These are phyloP conservation scores for Ramphastos sulfuratus DNA, from an alignment of 2,113 vertebrate species.

Conservation along the genomic window DNA sequence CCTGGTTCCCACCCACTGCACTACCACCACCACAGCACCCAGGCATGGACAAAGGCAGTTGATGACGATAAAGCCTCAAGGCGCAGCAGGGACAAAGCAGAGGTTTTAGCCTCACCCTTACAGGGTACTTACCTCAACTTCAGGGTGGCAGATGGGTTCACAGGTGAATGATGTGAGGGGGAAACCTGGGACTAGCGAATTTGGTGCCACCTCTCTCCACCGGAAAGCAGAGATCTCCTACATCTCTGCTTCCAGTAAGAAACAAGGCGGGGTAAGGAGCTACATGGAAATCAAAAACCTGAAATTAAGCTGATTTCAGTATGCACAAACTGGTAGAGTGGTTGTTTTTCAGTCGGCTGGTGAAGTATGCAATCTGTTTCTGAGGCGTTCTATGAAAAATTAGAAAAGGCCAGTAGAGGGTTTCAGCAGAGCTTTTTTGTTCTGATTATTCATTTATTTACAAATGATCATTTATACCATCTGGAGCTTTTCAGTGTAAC, in stretches of 20 bases:
- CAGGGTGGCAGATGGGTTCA: neutral
- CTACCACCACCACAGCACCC: neutral
- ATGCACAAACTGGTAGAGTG: neutral
- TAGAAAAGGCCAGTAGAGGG: neutral
- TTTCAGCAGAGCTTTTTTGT: slow-evolving; percentile 7
- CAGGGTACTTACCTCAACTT: fast-evolving
- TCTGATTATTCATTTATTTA: slow-evolving; percentile 58
- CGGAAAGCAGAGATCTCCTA: neutral
- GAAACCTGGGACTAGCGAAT: neutral
- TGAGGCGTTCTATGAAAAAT: neutral
- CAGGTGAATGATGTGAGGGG: neutral
- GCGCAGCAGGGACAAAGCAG: neutral
- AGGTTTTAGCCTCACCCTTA: fast-evolving
- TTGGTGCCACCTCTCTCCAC: neutral
- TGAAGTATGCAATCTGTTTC: slow-evolving; percentile 13
- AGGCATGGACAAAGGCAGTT: fast-evolving
- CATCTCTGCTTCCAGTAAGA: fast-evolving
- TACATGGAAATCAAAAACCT: neutral
- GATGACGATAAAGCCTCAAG: neutral
- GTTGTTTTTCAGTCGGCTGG: neutral
- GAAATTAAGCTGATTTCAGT: neutral
- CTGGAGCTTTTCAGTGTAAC: slow-evolving; percentile 53
- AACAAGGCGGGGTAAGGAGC: fast-evolving
- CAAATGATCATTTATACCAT: slow-evolving; percentile 60
- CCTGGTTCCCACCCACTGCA: fast-evolving